Evolutionary conservation across 2,888 invertebrate genomes (phyloP), one percentile per base, ranked within the genome.

Genomic region (Drosophila hamatofila): DNA sequence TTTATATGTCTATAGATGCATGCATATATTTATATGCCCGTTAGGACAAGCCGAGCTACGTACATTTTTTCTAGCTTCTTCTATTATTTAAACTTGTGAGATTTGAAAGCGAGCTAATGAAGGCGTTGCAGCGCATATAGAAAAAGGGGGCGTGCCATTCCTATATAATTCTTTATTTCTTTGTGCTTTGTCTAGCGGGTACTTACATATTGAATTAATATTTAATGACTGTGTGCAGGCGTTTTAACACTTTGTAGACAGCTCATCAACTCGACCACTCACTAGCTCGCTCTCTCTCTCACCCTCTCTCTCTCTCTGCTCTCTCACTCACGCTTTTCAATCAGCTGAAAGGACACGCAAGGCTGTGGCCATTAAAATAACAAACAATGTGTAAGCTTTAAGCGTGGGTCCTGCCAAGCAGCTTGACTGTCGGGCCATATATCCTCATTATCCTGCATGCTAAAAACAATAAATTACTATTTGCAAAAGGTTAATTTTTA

Each of bases 401-500:
- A 79, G 65, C 58, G 44, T 44, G 8, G 9, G 23, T 7, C 18
- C 1, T 3, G 12, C 18, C 7, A 46, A 21, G n/a, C 44, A 12
- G 46, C 55, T 54, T 56, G 51, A 44, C 57, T 48, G 69, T 49
- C 57, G 59, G 49, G 57, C 72, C 64, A 80, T 86, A 78, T 84
- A 84, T 88, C 78, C 84, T 84, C 89, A 87, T 84, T 89, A 85
- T 84, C 78, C 85, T 71, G 78, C 66, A 82, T 82, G 88, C 86
- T 81, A 81, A 86, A 82, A 88, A 83, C 89, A 87, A 85, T 85
- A 85, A 85, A 85, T 85, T 89, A 89, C 89, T 89, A 85, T 85
- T 89, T 89, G 84, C 84, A 87, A 89, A 87, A 83, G 81, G 84
- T 87, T 89, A 87, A 85, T 85, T 85, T 87, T 89, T 83, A 89